These are phyloP conservation scores for Pandemis corylana DNA, from an alignment of 2,888 invertebrate species.

Conservation along the genomic window DNA sequence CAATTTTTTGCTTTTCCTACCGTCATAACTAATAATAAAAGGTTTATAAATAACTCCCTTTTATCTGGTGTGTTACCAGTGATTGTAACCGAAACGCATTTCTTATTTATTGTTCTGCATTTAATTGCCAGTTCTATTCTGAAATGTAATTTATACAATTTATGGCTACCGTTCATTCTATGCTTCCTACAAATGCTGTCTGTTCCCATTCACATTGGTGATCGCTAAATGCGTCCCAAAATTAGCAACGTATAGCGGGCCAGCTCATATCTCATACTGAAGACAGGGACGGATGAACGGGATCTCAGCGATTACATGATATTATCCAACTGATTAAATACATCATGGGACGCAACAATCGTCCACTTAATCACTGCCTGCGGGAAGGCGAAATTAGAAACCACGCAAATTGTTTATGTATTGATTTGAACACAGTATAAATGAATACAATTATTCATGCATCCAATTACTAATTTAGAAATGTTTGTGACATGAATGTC, in stretches of 20 bases:
- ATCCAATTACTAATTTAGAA: constrained; percentile 25
- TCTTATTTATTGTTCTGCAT: constrained; percentile 61
- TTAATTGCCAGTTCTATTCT: constrained; percentile 65
- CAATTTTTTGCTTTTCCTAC: neutral
- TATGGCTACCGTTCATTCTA: constrained; percentile 58
- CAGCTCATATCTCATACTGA: constrained; percentile 76
- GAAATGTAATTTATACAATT: constrained; percentile 71
- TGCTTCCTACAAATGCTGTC: constrained; percentile 65
- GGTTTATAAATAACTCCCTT: neutral
- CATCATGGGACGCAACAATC: constrained; percentile 66
- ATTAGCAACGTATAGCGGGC: constrained; percentile 78
- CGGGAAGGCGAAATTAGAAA: constrained; percentile 48
- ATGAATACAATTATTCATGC: constrained; percentile 31
- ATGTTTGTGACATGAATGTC: neutral
- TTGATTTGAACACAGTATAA: constrained; percentile 24
- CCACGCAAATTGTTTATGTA: constrained; percentile 39
- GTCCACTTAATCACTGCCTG: constrained; percentile 70
- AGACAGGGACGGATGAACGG: constrained; percentile 67
- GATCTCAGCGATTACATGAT: constrained; percentile 73
- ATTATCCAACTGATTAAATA: constrained; percentile 72
- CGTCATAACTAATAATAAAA: neutral
- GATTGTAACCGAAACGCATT: constrained; percentile 54
- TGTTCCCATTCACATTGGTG: constrained; percentile 76
- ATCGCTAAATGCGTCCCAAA: constrained; percentile 77
- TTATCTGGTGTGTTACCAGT: neutral